These are phyloP conservation scores for Empis livida DNA, from an alignment of 2,888 invertebrate species.

Conservation along the genomic window DNA sequence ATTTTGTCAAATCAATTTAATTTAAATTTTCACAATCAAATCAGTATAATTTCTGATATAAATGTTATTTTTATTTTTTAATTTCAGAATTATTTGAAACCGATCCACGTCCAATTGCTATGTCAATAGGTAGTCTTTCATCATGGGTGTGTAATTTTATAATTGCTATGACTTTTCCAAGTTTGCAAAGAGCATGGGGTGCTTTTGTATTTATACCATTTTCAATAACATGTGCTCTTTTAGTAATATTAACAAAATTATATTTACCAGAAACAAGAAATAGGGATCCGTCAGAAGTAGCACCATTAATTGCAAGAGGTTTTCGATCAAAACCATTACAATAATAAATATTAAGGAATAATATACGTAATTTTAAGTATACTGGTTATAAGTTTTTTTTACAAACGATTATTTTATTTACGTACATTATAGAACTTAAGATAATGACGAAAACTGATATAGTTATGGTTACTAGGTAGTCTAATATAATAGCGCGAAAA, in stretches of 20 bases:
- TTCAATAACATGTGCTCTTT: conserved; percentile 35
- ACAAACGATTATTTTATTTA: too few species aligned
- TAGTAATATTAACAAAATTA: conserved; percentile 38
- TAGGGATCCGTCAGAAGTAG: conserved; percentile 50
- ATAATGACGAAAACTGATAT: too few species aligned
- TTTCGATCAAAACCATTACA: conserved; percentile 38
- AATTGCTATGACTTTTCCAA: conserved; percentile 66
- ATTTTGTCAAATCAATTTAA: too few species aligned
- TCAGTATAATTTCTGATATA: too few species aligned
- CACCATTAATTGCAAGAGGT: conserved; percentile 48
- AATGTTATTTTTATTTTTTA: conserved; percentile 17
- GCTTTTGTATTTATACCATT: conserved; percentile 67
- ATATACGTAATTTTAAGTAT: not conserved
- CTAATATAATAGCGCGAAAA: too few species aligned
- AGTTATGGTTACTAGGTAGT: too few species aligned
- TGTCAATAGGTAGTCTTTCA: conserved; percentile 73
- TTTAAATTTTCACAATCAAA: too few species aligned
- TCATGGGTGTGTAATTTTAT: conserved; percentile 75
- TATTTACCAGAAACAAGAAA: conserved; percentile 67
- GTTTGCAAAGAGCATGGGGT: conserved; percentile 47
- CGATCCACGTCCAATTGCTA: conserved; percentile 69
- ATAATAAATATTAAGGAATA: not conserved
- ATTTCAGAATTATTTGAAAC: conserved; percentile 65
- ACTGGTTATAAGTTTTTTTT: too few species aligned
- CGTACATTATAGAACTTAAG: too few species aligned